Evolutionary conservation across 2,113 vertebrate genomes (phyloP).

Genomic region (Poicephalus gulielmi): DNA sequence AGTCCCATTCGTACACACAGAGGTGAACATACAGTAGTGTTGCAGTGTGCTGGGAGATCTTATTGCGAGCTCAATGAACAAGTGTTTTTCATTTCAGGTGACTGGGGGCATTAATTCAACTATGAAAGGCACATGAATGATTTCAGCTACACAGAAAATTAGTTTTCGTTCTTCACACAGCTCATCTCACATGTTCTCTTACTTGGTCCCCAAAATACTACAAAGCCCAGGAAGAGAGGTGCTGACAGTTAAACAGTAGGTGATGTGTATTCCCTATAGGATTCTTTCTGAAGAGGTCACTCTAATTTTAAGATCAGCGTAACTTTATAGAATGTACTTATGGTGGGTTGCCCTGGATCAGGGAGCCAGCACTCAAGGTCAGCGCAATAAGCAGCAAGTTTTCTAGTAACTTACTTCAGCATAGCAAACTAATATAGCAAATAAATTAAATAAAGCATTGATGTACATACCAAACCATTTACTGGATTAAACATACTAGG

Average conservation of each 20-base stretch:
- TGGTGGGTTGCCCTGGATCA: not conserved
- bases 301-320: not conserved
- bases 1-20: not conserved
- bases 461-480: not conserved
- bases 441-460: not conserved
- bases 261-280: not conserved
- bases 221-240: not conserved
- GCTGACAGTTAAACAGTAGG: not conserved
- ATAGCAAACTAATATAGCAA: not conserved
- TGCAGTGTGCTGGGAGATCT: conserved; percentile 28
- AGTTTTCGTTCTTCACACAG: conserved; percentile 41
- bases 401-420: not conserved
- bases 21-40: not conserved
- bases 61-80: conserved; percentile 42
- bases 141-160: conserved; percentile 47
- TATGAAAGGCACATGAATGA: conserved; percentile 29
- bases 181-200: not conserved
- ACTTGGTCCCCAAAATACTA: not conserved
- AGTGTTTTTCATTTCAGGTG: conserved; percentile 56
- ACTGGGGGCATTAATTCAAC: conserved; percentile 43
- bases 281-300: not conserved
- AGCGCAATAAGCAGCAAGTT: not conserved
- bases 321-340: not conserved
- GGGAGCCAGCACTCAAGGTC: not conserved
- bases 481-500: not conserved